phyloP scores from a whole-genome alignment of 1,140 invertebrate genomes.

The Daktulosphaira vitifoliae region DNA sequence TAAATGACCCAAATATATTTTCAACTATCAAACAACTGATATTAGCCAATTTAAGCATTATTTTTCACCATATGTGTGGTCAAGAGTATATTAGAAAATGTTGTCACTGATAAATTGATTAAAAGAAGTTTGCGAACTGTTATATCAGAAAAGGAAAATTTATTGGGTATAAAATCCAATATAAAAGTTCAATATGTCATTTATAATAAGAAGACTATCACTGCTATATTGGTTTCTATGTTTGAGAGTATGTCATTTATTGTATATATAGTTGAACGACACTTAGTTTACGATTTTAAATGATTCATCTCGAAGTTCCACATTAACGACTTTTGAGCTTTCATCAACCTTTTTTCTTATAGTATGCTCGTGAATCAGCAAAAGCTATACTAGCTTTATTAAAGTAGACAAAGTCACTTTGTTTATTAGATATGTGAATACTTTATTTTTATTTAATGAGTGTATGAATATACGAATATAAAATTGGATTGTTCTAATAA shows the following conservation, averaged over 20 bases:
- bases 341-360: not conserved
- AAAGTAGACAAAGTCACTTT: too few relatives aligned
- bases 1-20: too few relatives aligned
- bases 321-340: not conserved
- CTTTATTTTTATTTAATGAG: too few relatives aligned
- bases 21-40: too few relatives aligned
- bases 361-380: not conserved
- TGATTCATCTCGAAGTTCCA: not conserved
- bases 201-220: constrained; percentile 8
- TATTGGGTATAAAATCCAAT: not conserved
- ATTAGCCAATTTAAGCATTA: not conserved
- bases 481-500: too few relatives aligned
- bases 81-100: not conserved
- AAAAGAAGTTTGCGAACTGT: not conserved
- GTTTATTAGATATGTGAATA: too few relatives aligned
- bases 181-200: constrained; percentile 24
- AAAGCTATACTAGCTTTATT: not conserved
- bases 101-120: not conserved
- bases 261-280: too few relatives aligned
- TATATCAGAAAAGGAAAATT: not conserved
- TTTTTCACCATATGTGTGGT: not conserved
- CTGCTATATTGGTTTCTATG: not conserved
- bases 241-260: not conserved
- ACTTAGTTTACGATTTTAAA: constrained; percentile 18
- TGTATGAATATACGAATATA: too few relatives aligned